Evolutionary conservation across 2,113 vertebrate genomes (phyloP).

Genomic region (Entomyzon cyanotis): DNA sequence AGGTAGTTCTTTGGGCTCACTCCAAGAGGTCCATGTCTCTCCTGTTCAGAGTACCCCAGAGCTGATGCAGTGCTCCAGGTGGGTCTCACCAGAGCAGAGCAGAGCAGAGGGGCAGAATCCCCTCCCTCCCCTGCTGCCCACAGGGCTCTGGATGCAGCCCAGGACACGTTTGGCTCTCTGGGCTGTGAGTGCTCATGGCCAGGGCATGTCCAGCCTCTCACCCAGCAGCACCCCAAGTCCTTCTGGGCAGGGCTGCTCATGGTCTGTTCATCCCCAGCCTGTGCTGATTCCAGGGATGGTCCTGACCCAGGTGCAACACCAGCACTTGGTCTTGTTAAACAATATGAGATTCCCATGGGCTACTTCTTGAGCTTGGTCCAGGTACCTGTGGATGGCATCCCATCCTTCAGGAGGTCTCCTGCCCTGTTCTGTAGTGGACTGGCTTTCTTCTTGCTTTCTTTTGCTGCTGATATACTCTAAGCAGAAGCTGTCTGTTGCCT

Average conservation of each 20-base stretch:
- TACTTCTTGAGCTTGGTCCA: rapidly evolving
- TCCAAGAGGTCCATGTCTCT: background rate
- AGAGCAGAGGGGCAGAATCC: background rate
- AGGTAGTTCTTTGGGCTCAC: rapidly evolving
- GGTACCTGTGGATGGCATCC: background rate
- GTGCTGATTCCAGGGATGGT: rapidly evolving
- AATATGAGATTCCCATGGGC: background rate
- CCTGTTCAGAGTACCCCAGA: background rate
- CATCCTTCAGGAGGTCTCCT: background rate
- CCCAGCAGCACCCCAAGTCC: background rate
- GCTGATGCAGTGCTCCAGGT: background rate
- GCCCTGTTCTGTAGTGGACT: background rate
- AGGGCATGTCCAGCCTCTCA: background rate
- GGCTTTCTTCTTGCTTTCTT: background rate
- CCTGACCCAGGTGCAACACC: rapidly evolving
- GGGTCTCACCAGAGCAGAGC: background rate
- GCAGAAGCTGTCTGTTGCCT: background rate
- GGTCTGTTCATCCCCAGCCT: background rate
- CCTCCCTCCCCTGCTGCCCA: background rate
- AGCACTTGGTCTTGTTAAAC: background rate
- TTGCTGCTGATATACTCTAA: background rate
- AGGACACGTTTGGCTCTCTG: background rate
- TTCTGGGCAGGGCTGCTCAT: background rate
- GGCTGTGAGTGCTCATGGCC: background rate
- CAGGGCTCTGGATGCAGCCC: background rate